Percentiles rank a stretch among this genome's conserved stretches.
These are phyloP conservation scores for Zygothrica quintamaculata DNA, from an alignment of 2,888 invertebrate species.

Conservation along the genomic window DNA sequence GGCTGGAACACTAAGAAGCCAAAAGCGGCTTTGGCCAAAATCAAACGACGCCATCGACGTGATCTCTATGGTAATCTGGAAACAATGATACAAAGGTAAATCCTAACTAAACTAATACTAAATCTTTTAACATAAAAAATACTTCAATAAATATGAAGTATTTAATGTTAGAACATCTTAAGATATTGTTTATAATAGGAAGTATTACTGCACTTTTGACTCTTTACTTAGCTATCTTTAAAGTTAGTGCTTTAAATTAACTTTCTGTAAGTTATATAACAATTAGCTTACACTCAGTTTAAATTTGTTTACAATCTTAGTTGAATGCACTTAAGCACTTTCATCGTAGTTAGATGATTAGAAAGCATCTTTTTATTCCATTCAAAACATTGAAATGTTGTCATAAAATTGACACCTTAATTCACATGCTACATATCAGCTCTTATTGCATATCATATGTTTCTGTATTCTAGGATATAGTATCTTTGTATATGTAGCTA, in stretches of 20 bases:
- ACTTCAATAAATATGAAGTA: no score
- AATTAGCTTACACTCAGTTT: no score
- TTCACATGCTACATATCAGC: constrained; percentile 3
- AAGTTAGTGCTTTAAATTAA: no score
- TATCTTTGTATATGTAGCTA: constrained; percentile 24
- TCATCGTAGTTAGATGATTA: neutral
- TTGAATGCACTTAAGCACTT: neutral
- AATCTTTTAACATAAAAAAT: constrained; percentile 3
- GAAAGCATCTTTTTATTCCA: constrained; percentile 1
- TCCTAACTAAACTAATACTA: no score
- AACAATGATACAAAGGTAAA: constrained; percentile 89
- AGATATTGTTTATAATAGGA: no score
- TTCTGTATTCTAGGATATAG: neutral
- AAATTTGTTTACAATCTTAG: no score
- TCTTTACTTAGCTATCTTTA: no score
- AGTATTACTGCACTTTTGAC: no score
- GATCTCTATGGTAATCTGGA: constrained; percentile 90
- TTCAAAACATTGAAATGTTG: constrained; percentile 1
- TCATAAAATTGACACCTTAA: constrained; percentile 11
- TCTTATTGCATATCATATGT: constrained; percentile 12
- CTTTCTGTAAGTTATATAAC: neutral
- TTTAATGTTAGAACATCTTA: no score
- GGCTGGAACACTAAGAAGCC: constrained; percentile 65
- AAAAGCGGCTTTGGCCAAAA: constrained; percentile 51
- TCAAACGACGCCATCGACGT: constrained; percentile 87